Percentiles rank a stretch among this genome's conserved stretches.
phyloP scores from a whole-genome alignment of 2,113 vertebrate species.

The Lanius collurio region DNA sequence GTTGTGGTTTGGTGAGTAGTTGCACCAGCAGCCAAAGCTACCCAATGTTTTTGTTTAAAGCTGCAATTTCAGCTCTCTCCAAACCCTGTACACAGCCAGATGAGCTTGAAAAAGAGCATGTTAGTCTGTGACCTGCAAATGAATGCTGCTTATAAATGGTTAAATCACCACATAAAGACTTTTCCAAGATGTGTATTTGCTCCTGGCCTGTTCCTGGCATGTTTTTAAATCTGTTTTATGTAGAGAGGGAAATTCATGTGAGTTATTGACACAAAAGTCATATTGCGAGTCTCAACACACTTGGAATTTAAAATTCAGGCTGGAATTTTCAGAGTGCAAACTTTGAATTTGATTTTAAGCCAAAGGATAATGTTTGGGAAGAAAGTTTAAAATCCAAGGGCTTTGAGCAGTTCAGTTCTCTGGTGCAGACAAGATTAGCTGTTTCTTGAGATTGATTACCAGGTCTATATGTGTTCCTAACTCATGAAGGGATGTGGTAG shows the following conservation, averaged over 20 bases:
- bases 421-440: not conserved
- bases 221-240: not conserved
- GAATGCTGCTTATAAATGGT: not conserved
- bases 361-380: rapidly evolving
- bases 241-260: not conserved
- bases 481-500: not conserved
- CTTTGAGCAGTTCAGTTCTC: not conserved
- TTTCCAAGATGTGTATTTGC: not conserved
- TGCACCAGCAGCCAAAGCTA: not conserved
- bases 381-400: not conserved
- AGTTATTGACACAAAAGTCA: not conserved
- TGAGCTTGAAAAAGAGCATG: not conserved
- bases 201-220: not conserved
- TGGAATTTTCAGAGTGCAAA: not conserved
- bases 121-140: not conserved
- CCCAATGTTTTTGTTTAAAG: not conserved
- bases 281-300: not conserved
- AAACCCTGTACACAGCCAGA: not conserved
- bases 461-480: not conserved
- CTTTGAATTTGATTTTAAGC: not conserved
- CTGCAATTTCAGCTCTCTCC: not conserved
- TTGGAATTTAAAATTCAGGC: not conserved
- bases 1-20: slow-evolving; percentile 28
- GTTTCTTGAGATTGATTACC: not conserved
- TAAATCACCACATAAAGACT: slow-evolving; percentile 2